phyloP scores from a whole-genome alignment of 2,888 invertebrate species.

The Coremacera marginata region DNA sequence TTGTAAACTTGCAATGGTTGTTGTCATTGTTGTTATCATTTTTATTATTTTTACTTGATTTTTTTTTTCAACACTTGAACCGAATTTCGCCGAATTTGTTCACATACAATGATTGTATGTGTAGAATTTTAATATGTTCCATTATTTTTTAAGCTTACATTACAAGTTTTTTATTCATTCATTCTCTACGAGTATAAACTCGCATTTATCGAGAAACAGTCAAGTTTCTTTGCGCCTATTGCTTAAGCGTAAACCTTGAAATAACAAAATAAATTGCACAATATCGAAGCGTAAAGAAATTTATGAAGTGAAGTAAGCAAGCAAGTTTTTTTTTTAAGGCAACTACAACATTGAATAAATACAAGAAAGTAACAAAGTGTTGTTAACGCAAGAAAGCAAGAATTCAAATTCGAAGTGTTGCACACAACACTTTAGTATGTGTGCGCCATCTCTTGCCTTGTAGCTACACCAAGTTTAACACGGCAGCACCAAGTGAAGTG shows the following conservation, averaged over 20 bases:
- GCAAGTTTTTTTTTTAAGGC: too few relatives aligned
- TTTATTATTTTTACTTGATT: neutral
- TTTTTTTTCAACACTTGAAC: neutral
- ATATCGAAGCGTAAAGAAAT: neutral
- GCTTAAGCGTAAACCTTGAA: neutral
- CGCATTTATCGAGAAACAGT: neutral
- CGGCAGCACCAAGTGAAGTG: too few relatives aligned
- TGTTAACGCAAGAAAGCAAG: too few relatives aligned
- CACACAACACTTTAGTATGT: too few relatives aligned
- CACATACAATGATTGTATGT: neutral
- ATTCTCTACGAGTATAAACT: neutral
- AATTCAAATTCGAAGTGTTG: too few relatives aligned
- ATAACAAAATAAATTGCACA: neutral
- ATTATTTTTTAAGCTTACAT: neutral
- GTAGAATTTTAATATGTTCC: neutral
- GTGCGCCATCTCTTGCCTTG: neutral
- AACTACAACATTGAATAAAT: too few relatives aligned
- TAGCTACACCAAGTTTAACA: neutral
- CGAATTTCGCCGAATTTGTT: slow-evolving; percentile 14
- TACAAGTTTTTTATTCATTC: neutral
- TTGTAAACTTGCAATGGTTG: neutral
- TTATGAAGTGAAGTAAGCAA: neutral
- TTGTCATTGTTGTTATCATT: neutral
- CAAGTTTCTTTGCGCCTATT: neutral
- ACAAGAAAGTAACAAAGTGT: too few relatives aligned